These are phyloP conservation scores for Aphidius colemani DNA, from an alignment of 2,888 invertebrate genomes.

Conservation along the genomic window DNA sequence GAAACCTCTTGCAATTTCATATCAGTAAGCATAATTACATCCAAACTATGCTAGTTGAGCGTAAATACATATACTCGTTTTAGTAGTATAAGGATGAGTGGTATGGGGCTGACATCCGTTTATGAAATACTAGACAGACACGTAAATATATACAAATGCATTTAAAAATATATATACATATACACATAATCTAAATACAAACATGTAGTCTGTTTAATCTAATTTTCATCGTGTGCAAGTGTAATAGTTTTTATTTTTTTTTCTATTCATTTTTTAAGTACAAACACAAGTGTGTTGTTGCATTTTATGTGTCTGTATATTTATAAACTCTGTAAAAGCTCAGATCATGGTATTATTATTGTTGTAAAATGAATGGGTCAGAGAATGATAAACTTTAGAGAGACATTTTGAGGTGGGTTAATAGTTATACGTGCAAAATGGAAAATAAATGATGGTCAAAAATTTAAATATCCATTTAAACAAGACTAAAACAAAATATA, in stretches of 20 bases:
- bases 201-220: neutral
- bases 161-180: neutral
- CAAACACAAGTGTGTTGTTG: too few relatives aligned
- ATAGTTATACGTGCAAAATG: too few relatives aligned
- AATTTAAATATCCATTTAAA: too few relatives aligned
- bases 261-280: too few relatives aligned
- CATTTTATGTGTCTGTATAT: too few relatives aligned
- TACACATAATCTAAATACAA: neutral
- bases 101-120: constrained; percentile 22
- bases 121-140: constrained; percentile 19
- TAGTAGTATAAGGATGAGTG: neutral
- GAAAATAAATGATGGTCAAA: too few relatives aligned
- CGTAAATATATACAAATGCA: neutral
- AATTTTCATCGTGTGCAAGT: constrained; percentile 20
- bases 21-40: constrained; percentile 21
- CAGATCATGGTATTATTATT: too few relatives aligned
- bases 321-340: too few relatives aligned
- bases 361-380: too few relatives aligned
- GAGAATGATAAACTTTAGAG: too few relatives aligned
- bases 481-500: too few relatives aligned
- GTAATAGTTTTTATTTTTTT: constrained; percentile 10
- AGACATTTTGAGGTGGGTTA: too few relatives aligned
- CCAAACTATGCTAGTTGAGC: constrained; percentile 15
- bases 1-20: constrained; percentile 9
- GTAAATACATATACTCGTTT: constrained; percentile 13